A percentile compares a stretch with the other conserved stretches of the same genome.
These are phyloP conservation scores for Falco cherrug DNA, from an alignment of 2,797 vertebrate genomes.

Conservation along the genomic window DNA sequence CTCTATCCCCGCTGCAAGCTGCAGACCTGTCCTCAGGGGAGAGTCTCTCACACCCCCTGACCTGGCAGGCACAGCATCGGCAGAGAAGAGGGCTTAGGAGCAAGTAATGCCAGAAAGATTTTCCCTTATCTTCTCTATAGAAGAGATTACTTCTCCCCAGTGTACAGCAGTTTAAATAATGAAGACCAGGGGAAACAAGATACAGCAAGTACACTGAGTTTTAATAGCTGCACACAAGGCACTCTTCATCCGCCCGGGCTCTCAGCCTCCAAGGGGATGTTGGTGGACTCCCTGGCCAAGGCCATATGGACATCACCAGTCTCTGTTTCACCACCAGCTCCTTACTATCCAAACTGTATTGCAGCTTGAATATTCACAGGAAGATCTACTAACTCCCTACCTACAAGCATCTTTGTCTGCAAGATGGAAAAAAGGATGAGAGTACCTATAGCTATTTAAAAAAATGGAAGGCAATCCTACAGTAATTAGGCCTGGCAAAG, in stretches of 20 bases:
- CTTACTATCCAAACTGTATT: background rate
- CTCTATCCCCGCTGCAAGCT: background rate
- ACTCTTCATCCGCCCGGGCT: background rate
- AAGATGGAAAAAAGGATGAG: accelerated
- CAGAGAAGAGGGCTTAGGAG: background rate
- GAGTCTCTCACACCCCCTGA: background rate
- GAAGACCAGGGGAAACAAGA: background rate
- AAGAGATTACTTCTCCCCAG: background rate
- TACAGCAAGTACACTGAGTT: accelerated
- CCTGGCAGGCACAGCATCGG: background rate
- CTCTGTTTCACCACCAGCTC: background rate
- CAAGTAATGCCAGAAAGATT: background rate
- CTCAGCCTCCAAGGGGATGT: background rate
- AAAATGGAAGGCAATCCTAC: background rate
- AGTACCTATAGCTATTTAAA: background rate
- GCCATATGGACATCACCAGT: accelerated
- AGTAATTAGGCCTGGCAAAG: background rate
- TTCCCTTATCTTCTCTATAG: background rate
- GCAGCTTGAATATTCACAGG: background rate
- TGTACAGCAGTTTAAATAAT: background rate
- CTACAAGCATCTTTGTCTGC: background rate
- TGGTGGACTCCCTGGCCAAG: background rate
- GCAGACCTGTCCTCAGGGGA: background rate
- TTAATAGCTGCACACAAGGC: background rate
- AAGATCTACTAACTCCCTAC: background rate